Percentiles rank a stretch among this genome's conserved stretches.
These are phyloP conservation scores for Clarias fuscus DNA, from an alignment of 2,797 vertebrate genomes.

Conservation along the genomic window DNA sequence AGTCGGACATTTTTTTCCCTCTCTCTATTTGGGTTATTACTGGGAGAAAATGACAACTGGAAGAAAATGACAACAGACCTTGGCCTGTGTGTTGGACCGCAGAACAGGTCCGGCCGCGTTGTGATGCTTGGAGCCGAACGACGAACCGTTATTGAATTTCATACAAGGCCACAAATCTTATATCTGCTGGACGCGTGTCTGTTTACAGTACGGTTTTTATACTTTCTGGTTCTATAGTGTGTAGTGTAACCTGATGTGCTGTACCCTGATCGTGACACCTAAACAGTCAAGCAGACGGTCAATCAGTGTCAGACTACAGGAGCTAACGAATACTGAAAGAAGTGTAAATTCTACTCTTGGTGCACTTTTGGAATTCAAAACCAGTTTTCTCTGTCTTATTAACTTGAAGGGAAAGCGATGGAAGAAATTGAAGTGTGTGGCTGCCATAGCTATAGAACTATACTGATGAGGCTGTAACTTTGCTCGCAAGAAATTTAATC, in stretches of 20 bases:
- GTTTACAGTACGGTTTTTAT: background rate
- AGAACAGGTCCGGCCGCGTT: background rate
- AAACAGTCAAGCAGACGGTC: background rate
- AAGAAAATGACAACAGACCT: constrained; percentile 28
- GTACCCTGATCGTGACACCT: background rate
- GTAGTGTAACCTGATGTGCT: background rate
- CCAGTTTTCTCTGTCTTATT: background rate
- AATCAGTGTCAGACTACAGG: background rate
- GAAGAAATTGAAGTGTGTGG: background rate
- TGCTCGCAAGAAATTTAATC: no score
- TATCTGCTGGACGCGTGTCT: background rate
- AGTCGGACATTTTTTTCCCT: constrained; percentile 21
- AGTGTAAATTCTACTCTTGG: background rate
- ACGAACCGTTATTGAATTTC: constrained; percentile 1
- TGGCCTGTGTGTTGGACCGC: constrained; percentile 5
- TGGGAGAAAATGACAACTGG: constrained; percentile 29
- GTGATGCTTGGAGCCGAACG: constrained; percentile 27
- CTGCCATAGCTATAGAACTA: no score
- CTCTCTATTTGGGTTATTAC: constrained; percentile 10
- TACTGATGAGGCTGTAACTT: no score
- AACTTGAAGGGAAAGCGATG: background rate
- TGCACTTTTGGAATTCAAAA: background rate
- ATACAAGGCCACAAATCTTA: constrained; percentile 1
- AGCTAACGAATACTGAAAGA: background rate
- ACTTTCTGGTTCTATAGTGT: background rate